Conservation (phyloP, 2,113 vertebrate species). For the Protobothrops flavoviridis region DNA sequence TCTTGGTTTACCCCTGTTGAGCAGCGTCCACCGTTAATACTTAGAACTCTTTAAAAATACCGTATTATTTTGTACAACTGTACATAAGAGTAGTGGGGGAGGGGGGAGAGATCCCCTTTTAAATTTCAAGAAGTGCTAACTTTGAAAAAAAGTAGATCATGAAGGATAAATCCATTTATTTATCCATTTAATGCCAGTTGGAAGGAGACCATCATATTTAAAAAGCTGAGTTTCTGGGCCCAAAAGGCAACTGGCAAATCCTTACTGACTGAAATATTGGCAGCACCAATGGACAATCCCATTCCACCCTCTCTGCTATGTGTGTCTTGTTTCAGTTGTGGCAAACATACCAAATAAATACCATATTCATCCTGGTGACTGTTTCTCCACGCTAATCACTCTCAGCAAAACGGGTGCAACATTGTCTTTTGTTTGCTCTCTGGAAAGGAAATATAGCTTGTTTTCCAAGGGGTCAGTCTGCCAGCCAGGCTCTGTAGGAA, state of each 20-base stretch:
- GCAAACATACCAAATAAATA: not conserved
- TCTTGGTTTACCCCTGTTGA: not conserved
- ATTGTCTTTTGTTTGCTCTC: conserved; percentile 1
- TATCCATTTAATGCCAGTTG: not conserved
- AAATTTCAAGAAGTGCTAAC: not conserved
- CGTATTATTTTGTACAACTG: not conserved
- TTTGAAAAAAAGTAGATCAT: not conserved
- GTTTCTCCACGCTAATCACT: not conserved
- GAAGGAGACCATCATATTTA: not conserved
- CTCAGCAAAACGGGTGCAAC: not conserved
- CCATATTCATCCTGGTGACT: not conserved
- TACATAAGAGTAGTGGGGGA: not conserved
- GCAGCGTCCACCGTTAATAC: not conserved
- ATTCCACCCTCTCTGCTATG: not conserved
- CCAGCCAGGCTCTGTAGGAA: not conserved
- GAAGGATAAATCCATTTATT: not conserved
- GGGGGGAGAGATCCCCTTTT: not conserved
- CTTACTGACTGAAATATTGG: not conserved
- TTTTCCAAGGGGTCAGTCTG: not conserved
- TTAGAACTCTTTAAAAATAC: not conserved
- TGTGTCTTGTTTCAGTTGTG: not conserved
- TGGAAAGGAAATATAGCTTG: not conserved
- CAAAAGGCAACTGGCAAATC: not conserved
- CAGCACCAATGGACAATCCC: not conserved
- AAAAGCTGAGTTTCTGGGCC: not conserved